These are phyloP conservation scores for Parotocinclus haroldoi DNA, from an alignment of 2,797 vertebrate genomes.

Conservation along the genomic window DNA sequence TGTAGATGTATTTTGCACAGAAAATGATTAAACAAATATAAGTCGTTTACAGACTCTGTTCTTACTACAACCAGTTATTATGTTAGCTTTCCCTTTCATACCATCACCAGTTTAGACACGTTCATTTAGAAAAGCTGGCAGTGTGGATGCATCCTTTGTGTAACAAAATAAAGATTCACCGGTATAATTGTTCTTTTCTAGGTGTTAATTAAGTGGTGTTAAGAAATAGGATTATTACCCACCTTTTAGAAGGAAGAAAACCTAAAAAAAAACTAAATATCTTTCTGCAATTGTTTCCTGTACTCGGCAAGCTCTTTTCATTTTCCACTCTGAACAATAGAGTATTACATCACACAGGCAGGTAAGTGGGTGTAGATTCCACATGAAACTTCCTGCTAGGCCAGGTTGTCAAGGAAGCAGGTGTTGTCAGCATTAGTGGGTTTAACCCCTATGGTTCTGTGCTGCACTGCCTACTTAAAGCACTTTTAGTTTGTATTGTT, in stretches of 20 bases:
- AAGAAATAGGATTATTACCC: constrained; percentile 52
- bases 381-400: constrained; percentile 62
- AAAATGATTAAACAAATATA: too few relatives aligned
- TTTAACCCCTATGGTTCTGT: constrained; percentile 17
- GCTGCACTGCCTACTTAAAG: background rate
- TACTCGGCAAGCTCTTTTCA: constrained; percentile 32
- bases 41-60: too few relatives aligned
- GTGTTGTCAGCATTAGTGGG: constrained; percentile 34
- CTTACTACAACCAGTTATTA: too few relatives aligned
- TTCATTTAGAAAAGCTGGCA: background rate
- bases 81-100: background rate
- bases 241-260: constrained; percentile 26
- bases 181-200: constrained; percentile 1
- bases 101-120: background rate
- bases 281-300: constrained; percentile 35
- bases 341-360: constrained; percentile 45
- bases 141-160: background rate
- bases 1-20: too few relatives aligned
- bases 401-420: constrained; percentile 54
- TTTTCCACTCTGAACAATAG: constrained; percentile 48
- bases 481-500: background rate
- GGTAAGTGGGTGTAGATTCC: constrained; percentile 60
- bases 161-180: background rate
- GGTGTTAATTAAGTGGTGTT: background rate
- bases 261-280: constrained; percentile 22